These are phyloP conservation scores for Anthophora plumipes DNA, from an alignment of 2,888 invertebrate species.

Conservation along the genomic window DNA sequence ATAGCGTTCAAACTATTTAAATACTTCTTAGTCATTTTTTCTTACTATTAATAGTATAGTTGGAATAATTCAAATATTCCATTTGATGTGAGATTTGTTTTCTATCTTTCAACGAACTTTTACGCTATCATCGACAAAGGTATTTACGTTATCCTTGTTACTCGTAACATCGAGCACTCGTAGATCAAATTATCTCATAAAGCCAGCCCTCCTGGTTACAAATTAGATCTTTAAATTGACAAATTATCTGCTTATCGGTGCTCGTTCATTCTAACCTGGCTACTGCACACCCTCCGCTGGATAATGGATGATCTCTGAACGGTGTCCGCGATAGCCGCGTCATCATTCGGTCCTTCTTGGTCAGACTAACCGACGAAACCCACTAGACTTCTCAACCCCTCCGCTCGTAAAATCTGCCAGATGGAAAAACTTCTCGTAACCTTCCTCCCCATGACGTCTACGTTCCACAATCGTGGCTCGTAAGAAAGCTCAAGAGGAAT, in stretches of 20 bases:
- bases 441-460: conserved; percentile 33
- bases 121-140: not conserved
- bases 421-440: conserved; percentile 60
- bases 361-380: conserved; percentile 63
- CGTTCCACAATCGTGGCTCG: conserved; percentile 48
- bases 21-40: too few relatives aligned
- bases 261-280: conserved; percentile 40
- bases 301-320: conserved; percentile 52
- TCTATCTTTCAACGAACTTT: too few relatives aligned
- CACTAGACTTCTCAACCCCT: too few relatives aligned
- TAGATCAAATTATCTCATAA: conserved; percentile 42
- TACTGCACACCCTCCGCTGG: conserved; percentile 13
- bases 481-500: conserved; percentile 71
- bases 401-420: conserved; percentile 55
- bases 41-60: too few relatives aligned
- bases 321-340: conserved; percentile 47
- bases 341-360: conserved; percentile 48
- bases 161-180: not conserved
- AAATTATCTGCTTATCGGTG: conserved; percentile 36
- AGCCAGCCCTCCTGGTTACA: conserved; percentile 34
- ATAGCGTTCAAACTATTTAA: too few relatives aligned
- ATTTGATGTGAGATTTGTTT: too few relatives aligned
- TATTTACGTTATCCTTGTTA: not conserved
- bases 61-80: too few relatives aligned
- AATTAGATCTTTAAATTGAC: conserved; percentile 48